phyloP scores from a whole-genome alignment of 2,113 vertebrate genomes.

The Pteropus alecto region DNA sequence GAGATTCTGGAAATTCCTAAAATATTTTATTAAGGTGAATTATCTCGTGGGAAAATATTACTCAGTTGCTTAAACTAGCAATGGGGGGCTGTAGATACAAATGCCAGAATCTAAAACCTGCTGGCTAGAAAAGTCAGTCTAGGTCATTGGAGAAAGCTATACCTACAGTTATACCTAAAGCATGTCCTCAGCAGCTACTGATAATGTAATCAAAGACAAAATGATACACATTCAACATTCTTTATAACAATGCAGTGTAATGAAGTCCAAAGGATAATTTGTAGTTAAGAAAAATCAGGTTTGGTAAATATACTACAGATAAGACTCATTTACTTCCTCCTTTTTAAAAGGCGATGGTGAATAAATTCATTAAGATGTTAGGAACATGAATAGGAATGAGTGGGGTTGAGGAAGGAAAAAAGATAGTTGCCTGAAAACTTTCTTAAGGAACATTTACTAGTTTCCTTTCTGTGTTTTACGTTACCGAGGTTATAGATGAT shows the following conservation, averaged over 20 bases:
- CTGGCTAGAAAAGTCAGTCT: background rate
- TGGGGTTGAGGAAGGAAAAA: background rate
- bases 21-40: conserved; percentile 16
- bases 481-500: background rate
- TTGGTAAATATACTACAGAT: background rate
- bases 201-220: background rate
- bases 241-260: background rate
- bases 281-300: background rate
- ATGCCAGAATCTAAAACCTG: background rate
- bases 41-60: conserved; percentile 9
- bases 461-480: background rate
- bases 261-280: background rate
- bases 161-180: background rate
- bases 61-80: background rate
- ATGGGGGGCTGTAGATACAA: background rate
- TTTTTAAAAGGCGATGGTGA: background rate
- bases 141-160: background rate
- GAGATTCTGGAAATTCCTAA: background rate
- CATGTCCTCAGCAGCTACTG: background rate
- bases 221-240: background rate
- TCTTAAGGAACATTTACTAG: background rate
- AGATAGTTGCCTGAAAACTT: background rate
- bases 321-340: background rate
- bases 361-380: background rate
- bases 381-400: background rate